Evolutionary conservation across 2,888 invertebrate species (phyloP).

Genomic region (Seira sanloemensis): DNA sequence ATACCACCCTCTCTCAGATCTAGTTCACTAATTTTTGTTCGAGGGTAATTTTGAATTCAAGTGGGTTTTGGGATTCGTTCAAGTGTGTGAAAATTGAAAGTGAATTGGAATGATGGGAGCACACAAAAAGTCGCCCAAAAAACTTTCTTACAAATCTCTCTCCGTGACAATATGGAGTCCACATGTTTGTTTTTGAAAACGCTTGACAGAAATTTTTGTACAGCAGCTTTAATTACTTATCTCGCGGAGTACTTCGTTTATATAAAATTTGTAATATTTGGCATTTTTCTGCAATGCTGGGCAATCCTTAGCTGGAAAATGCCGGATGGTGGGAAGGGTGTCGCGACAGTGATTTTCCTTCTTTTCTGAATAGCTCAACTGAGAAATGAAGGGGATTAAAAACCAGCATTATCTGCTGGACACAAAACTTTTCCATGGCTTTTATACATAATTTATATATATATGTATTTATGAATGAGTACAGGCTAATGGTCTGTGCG

Average conservation of each 20-base stretch:
- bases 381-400: neutral
- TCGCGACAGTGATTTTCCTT: neutral
- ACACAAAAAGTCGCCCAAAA: no score
- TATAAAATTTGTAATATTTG: no score
- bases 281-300: conserved; percentile 39
- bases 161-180: no score
- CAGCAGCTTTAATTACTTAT: no score
- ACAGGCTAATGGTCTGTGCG: conserved; percentile 34
- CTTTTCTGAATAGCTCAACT: conserved; percentile 9
- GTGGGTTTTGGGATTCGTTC: conserved; percentile 23
- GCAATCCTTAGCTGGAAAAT: no score
- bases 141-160: no score
- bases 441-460: conserved; percentile 5
- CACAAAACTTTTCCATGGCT: neutral
- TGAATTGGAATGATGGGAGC: conserved; percentile 44
- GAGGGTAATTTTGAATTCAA: conserved; percentile 17
- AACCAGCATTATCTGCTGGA: conserved; percentile 14
- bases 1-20: no score
- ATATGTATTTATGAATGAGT: conserved; percentile 32
- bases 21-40: conserved; percentile 15
- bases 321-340: no score
- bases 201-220: no score
- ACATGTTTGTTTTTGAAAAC: no score
- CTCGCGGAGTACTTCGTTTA: no score
- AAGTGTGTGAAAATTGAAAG: conserved; percentile 47